Evolutionary conservation across 2,797 vertebrate genomes (phyloP), one percentile per base, ranked within the genome.

Genomic region (Tamandua tetradactyla): DNA sequence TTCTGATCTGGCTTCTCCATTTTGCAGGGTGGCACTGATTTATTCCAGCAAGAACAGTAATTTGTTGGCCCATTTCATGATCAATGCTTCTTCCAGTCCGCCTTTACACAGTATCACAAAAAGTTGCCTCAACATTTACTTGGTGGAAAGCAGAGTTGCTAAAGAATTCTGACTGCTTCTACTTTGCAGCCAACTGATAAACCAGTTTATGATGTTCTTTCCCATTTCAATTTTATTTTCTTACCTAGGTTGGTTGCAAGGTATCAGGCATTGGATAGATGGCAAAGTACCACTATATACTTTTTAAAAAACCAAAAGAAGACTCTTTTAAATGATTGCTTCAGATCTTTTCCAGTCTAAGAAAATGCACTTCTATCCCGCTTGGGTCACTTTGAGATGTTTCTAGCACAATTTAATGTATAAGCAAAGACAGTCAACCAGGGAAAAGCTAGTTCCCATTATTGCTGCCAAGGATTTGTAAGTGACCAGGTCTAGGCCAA

Each of bases 21-120:
- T 93, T 82, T 86, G 75, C 59, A 0, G 68, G 81, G 92, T 93
- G 95, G 96, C 94, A 80, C 92, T 96, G 97, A 97, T 94, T 93
- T 86, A 97, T 94, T 40, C 32, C 55, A 79, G 55, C 68, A 32
- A 25, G n/a, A 17, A 5, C 22, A 47, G 79, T 78, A 69, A 94
- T 95, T 95, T 97, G 92, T 90, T 89, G 87, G 59, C 47, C 83
- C 66, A 8, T 81, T 95, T 85, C 32, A 2, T 97, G 96, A 97
- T 94, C 94, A 95, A 96, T 97, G 96, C 81, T 59, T 35, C 25
- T 62, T 83, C 6, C 5, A 90, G 44, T 52, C 78, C 57, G 59
- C 69, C 69, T 96, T 91, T 88, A 72, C 42, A 15, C 44, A 40
- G 92, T 89, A 64, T 89, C n/a, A 23, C 27, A 44, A 37, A 96